phyloP scores from a whole-genome alignment of 2,797 vertebrate species.

The Eulemur albifrons region DNA sequence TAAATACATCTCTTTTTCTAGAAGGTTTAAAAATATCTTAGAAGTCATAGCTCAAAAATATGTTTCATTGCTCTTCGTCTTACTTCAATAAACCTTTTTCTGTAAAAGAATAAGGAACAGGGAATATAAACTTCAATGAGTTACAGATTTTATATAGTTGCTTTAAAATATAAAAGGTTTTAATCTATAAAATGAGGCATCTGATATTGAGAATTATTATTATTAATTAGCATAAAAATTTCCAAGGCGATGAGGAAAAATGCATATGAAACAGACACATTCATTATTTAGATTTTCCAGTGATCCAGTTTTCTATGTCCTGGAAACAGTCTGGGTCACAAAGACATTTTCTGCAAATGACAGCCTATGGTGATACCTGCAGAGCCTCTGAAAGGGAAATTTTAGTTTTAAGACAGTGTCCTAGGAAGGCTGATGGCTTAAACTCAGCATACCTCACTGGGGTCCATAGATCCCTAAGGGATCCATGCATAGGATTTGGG shows the following conservation, averaged over 20 bases:
- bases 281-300: background rate
- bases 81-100: background rate
- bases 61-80: background rate
- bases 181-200: conserved; percentile 33
- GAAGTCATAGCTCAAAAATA: conserved; percentile 6
- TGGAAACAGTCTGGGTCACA: background rate
- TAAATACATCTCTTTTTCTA: background rate
- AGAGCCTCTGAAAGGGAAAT: background rate
- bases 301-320: background rate
- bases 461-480: background rate
- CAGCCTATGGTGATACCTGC: background rate
- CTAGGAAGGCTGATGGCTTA: background rate
- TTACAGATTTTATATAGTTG: background rate
- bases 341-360: background rate
- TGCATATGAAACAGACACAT: background rate
- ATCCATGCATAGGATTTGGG: background rate
- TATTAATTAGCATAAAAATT: background rate
- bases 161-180: background rate
- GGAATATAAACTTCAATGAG: background rate
- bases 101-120: background rate
- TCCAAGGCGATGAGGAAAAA: background rate
- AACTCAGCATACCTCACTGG: background rate
- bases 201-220: background rate
- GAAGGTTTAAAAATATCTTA: background rate
- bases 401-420: background rate